Conservation (phyloP, 1,140 invertebrate genomes). For the Araneus ventricosus region DNA sequence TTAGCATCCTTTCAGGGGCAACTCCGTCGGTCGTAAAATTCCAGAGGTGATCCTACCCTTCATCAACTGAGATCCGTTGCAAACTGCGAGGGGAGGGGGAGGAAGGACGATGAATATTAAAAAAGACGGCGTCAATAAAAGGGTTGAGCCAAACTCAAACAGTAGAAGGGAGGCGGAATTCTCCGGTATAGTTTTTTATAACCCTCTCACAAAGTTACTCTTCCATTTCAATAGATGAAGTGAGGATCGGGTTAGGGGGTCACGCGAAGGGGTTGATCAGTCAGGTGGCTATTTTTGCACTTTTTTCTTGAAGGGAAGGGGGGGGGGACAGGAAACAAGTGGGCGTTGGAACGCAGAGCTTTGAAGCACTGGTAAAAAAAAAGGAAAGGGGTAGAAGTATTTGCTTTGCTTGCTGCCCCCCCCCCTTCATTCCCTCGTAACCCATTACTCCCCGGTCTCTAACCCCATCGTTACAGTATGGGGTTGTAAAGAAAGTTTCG, state of each 20-base stretch:
- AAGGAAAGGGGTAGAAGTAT: constrained; percentile 61
- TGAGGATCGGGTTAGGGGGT: constrained; percentile 66
- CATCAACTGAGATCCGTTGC: constrained; percentile 19
- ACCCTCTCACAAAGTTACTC: constrained; percentile 52
- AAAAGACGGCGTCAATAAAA: constrained; percentile 27
- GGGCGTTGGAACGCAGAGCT: constrained; percentile 67
- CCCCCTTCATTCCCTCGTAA: background rate
- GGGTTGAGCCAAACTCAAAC: constrained; percentile 36
- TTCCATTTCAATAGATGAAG: constrained; percentile 62
- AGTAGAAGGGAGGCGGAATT: background rate
- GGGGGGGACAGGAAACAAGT: constrained; percentile 61
- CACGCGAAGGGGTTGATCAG: constrained; percentile 52
- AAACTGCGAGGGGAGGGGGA: background rate
- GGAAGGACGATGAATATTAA: constrained; percentile 36
- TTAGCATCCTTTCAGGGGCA: background rate
- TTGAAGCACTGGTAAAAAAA: constrained; percentile 5
- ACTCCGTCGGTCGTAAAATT: background rate
- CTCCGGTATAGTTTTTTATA: constrained; percentile 39
- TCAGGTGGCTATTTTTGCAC: constrained; percentile 65
- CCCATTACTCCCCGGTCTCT: constrained; percentile 56
- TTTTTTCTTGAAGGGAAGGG: background rate
- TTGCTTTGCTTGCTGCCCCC: constrained; percentile 46
- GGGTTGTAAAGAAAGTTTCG: constrained; percentile 29
- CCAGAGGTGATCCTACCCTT: background rate
- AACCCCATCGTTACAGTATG: constrained; percentile 65